phyloP scores from a whole-genome alignment of 2,797 vertebrate species.

The Danio aesculapii region DNA sequence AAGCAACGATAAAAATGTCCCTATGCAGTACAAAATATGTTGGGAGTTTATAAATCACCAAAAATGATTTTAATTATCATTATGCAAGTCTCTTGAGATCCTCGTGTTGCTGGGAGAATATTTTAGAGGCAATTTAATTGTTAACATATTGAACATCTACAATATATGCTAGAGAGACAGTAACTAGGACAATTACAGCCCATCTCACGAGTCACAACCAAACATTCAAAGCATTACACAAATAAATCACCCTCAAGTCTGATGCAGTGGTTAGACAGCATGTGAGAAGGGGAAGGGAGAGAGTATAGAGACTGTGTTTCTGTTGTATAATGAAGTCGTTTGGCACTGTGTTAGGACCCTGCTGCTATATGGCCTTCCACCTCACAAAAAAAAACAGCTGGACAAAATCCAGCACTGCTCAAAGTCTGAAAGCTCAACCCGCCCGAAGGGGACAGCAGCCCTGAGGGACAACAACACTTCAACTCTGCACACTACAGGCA shows the following conservation, averaged over 20 bases:
- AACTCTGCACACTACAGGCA: not conserved
- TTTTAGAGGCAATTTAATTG: conserved; percentile 9
- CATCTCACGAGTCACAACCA: not conserved
- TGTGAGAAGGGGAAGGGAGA: not conserved
- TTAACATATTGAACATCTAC: conserved; percentile 18
- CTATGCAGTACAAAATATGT: not conserved
- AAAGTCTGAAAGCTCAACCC: conserved; percentile 1
- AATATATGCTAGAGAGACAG: not conserved
- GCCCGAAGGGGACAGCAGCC: not conserved
- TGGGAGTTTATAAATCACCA: not conserved
- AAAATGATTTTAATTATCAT: not conserved
- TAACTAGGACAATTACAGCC: conserved; percentile 7
- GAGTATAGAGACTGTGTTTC: conserved; percentile 8
- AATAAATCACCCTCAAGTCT: conserved; percentile 12
- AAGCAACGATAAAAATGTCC: not conserved
- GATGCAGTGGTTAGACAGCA: conserved; percentile 4
- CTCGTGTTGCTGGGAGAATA: not conserved
- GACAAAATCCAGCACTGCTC: conserved; percentile 26
- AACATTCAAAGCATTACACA: conserved; percentile 13
- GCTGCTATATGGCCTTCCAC: conserved; percentile 39
- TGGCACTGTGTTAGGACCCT: conserved; percentile 40
- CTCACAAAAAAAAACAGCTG: conserved; percentile 14
- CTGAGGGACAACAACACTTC: not conserved
- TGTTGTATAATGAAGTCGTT: conserved; percentile 46
- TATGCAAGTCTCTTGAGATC: not conserved